Base-by-base conservation (phyloP, 1,140 invertebrate genomes). In the Pinna nobilis region DNA sequence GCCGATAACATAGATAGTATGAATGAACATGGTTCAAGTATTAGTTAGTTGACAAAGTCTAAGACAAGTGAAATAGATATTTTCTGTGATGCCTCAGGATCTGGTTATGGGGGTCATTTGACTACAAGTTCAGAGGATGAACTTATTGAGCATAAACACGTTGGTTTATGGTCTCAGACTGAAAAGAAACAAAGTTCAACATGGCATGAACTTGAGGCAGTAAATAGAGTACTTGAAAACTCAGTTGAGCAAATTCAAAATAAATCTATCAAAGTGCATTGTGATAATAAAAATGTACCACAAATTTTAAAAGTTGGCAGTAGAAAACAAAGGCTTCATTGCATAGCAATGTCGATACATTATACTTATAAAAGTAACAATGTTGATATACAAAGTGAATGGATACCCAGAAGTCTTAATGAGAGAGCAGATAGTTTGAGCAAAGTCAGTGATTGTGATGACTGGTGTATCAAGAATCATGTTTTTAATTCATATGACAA, bases 241-340 rank as follows among this genome's bases (percentile, higher is more conserved):
- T 37, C 35, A 39, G 30, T 67, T 11, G 32, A 20, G 2, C 4
- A 20, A 37, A 28, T 67, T 20, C 30, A 47, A 60, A 33, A 60
- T 51, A 20, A 50, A 23, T 32, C 9, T 41, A 23, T 60, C 30
- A 33, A 70, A 50, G 23, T 50, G 25, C 33, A 35, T 35, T 33
- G 28, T n/a, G 57, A 61, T 61, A 73, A 64, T 30, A 64, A 63
- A 57, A 69, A 69, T 37, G 72, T 74, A 61, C n/a, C 13, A 28
- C 20, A 28, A 13, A 68, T 74, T 53, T 50, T 74, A 6, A 33
- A 60, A 32, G 60, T 59, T 23, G 57, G 33, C 2, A 74, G 72
- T 51, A 50, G 44, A 63, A 68, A 68, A 25, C 49, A n/a, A 4
- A 13, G 28, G 20, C 28, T 18, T 23, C n/a, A n/a, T 23, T 23